These are phyloP conservation scores for Drosophila albomicans DNA, from an alignment of 1,140 invertebrate species.

Conservation along the genomic window DNA sequence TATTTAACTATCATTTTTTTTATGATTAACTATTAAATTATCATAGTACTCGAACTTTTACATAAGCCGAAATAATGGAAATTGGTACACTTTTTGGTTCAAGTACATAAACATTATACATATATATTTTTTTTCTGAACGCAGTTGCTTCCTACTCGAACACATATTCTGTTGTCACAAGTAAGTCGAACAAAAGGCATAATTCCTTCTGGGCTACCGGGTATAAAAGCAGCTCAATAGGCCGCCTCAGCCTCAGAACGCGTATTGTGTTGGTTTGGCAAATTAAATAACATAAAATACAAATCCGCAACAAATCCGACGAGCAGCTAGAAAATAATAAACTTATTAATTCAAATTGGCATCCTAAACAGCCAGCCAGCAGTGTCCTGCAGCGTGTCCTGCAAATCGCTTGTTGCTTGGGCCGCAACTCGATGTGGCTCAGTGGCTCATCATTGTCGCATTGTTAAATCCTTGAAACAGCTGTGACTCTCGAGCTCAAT, in stretches of 20 bases:
- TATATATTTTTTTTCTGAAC: too few relatives aligned
- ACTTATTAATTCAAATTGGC: conserved; percentile 75
- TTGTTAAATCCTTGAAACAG: conserved; percentile 60
- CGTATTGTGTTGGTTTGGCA: conserved; percentile 25
- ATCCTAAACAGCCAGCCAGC: conserved; percentile 20
- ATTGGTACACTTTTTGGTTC: too few relatives aligned
- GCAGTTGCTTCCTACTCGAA: too few relatives aligned
- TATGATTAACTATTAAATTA: too few relatives aligned
- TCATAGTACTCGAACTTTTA: too few relatives aligned
- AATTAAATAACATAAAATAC: conserved; percentile 77
- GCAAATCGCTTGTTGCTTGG: background rate
- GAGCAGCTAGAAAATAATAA: conserved; percentile 65
- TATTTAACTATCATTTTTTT: too few relatives aligned
- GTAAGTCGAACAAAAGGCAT: background rate
- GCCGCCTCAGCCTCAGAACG: background rate
- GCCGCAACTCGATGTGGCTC: background rate
- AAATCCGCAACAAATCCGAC: conserved; percentile 63
- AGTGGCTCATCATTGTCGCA: conserved; percentile 63
- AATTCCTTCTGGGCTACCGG: background rate
- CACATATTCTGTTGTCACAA: too few relatives aligned
- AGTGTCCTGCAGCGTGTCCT: conserved; percentile 19
- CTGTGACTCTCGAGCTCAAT: conserved; percentile 59
- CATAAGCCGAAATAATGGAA: too few relatives aligned
- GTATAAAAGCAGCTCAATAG: background rate
- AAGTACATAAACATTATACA: too few relatives aligned